phyloP scores from a whole-genome alignment of 2,888 invertebrate genomes.

The Mongoloraphidia duomilia region DNA sequence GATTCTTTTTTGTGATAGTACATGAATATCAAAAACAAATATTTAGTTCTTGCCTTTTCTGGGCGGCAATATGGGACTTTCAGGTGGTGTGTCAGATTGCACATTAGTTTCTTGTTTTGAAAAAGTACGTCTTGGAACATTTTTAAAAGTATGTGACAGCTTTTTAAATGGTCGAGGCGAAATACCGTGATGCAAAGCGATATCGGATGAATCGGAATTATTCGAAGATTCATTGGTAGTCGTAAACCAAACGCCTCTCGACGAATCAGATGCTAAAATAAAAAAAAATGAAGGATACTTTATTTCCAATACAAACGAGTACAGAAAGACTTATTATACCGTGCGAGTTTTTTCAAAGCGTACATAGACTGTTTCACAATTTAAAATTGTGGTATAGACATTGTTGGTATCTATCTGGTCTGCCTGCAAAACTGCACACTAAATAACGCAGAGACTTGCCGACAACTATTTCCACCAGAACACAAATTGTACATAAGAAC shows the following conservation, averaged over 20 bases:
- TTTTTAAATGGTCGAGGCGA: constrained; percentile 59
- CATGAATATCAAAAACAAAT: no score
- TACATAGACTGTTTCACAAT: no score
- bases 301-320: no score
- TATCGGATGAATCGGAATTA: constrained; percentile 22
- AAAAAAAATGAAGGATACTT: constrained; percentile 14
- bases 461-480: no score
- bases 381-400: no score
- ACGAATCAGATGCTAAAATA: constrained; percentile 21
- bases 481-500: no score
- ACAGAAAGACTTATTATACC: no score
- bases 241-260: constrained; percentile 28
- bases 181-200: constrained; percentile 31
- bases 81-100: constrained; percentile 26
- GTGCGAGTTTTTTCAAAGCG: no score
- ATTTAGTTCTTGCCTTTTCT: constrained; percentile 14
- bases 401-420: no score
- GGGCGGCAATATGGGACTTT: constrained; percentile 26
- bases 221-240: constrained; percentile 24
- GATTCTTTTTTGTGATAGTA: no score
- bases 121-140: constrained; percentile 24
- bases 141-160: constrained; percentile 31
- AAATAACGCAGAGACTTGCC: no score
- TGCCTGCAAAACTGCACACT: no score
- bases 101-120: constrained; percentile 21